phyloP scores from a whole-genome alignment of 2,888 invertebrate genomes.

The Pheosia gnoma region DNA sequence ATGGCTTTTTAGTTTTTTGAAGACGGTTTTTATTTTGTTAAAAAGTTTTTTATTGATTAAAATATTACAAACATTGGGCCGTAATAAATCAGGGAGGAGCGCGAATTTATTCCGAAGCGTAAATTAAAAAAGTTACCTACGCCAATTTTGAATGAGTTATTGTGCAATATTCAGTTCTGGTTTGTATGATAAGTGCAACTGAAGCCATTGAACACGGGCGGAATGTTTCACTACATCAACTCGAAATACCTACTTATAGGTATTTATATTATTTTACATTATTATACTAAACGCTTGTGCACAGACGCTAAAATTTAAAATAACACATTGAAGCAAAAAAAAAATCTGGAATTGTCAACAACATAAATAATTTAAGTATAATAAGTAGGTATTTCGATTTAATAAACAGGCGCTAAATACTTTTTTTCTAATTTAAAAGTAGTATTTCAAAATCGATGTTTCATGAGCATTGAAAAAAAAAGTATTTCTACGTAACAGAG shows the following conservation, averaged over 20 bases:
- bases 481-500: too few relatives aligned
- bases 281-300: background rate
- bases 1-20: too few relatives aligned
- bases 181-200: slow-evolving; percentile 45
- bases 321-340: too few relatives aligned
- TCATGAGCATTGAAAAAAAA: too few relatives aligned
- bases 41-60: too few relatives aligned
- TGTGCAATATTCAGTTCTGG: slow-evolving; percentile 68
- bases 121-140: slow-evolving; percentile 79
- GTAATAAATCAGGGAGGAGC: slow-evolving; percentile 72
- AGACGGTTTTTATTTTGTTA: too few relatives aligned
- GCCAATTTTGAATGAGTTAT: slow-evolving; percentile 80
- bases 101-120: slow-evolving; percentile 73
- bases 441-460: too few relatives aligned
- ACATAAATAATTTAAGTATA: too few relatives aligned
- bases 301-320: background rate
- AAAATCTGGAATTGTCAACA: too few relatives aligned
- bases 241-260: background rate
- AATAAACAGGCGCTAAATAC: too few relatives aligned
- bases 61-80: slow-evolving; percentile 59
- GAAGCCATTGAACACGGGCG: slow-evolving; percentile 14
- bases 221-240: background rate
- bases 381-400: too few relatives aligned
- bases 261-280: background rate
- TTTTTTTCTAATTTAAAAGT: too few relatives aligned